Conservation (phyloP, 2,888 invertebrate genomes). For the Agrilus mali region DNA sequence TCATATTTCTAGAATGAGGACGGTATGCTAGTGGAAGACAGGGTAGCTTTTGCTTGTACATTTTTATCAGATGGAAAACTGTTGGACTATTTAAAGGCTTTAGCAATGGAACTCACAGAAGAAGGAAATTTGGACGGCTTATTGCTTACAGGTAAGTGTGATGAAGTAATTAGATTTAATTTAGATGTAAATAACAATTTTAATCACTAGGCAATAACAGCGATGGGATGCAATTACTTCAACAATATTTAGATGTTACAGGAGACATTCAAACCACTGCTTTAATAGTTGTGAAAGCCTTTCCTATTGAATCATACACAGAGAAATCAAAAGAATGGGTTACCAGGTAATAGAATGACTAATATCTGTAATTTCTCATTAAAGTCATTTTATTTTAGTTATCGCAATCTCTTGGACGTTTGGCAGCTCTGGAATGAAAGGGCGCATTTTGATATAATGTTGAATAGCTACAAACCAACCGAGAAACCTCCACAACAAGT, state of each 20-base stretch:
- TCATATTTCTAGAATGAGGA: constrained; percentile 54
- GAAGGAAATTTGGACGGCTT: constrained; percentile 76
- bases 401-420: constrained; percentile 70
- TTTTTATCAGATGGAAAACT: constrained; percentile 72
- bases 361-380: not conserved
- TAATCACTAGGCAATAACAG: constrained; percentile 46
- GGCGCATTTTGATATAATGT: constrained; percentile 77
- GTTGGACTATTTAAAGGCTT: constrained; percentile 60
- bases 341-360: constrained; percentile 35
- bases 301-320: constrained; percentile 55
- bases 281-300: constrained; percentile 64
- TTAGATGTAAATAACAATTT: not conserved
- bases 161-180: constrained; percentile 2
- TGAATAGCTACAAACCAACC: constrained; percentile 44
- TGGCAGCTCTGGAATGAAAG: constrained; percentile 88
- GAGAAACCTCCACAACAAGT: constrained; percentile 51
- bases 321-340: constrained; percentile 58
- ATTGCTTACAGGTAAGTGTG: constrained; percentile 55
- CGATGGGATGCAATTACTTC: constrained; percentile 68
- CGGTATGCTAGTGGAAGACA: constrained; percentile 74
- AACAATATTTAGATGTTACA: constrained; percentile 73
- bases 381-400: constrained; percentile 39
- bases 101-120: constrained; percentile 56
- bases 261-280: constrained; percentile 89
- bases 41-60: constrained; percentile 82